phyloP scores from a whole-genome alignment of 37 sponge, comb jelly and placozoan genomes.

The Ianthella basta region DNA sequence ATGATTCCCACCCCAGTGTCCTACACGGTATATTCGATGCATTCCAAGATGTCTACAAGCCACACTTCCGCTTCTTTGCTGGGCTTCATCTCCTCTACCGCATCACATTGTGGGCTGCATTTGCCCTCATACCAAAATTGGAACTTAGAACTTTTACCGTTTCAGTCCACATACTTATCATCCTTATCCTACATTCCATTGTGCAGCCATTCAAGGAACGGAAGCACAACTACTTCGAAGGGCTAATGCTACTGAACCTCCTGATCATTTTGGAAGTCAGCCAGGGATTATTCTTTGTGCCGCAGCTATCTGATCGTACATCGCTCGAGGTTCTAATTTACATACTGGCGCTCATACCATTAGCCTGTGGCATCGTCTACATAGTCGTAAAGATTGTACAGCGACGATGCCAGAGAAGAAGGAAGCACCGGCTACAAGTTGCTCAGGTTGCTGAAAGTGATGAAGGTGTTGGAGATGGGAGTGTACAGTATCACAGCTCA shows the following conservation, averaged over 20 bases:
- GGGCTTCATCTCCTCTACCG: conserved; percentile 23
- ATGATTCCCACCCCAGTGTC: not conserved
- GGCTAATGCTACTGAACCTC: not conserved
- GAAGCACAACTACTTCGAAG: conserved; percentile 25
- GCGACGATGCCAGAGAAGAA: no score
- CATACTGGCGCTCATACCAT: no score
- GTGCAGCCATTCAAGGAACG: conserved; percentile 2
- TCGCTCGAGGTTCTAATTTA: no score
- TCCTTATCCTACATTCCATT: not conserved
- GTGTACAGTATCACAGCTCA: no score
- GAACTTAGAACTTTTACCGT: not conserved
- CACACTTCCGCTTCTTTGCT: not conserved
- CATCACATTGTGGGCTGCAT: not conserved
- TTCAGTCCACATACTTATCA: not conserved
- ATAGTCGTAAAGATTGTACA: no score
- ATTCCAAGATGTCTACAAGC: conserved; percentile 30
- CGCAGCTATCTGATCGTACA: no score
- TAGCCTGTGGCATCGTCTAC: no score
- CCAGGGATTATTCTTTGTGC: no score
- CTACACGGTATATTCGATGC: conserved; percentile 3
- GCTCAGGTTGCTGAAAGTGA: no score
- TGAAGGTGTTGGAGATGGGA: no score
- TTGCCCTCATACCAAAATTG: not conserved
- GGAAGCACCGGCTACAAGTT: no score
- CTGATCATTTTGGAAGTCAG: no score